Conservation (phyloP, 37 sponge, comb jelly and placozoan species). For the Diacarnus erythraeanus region DNA sequence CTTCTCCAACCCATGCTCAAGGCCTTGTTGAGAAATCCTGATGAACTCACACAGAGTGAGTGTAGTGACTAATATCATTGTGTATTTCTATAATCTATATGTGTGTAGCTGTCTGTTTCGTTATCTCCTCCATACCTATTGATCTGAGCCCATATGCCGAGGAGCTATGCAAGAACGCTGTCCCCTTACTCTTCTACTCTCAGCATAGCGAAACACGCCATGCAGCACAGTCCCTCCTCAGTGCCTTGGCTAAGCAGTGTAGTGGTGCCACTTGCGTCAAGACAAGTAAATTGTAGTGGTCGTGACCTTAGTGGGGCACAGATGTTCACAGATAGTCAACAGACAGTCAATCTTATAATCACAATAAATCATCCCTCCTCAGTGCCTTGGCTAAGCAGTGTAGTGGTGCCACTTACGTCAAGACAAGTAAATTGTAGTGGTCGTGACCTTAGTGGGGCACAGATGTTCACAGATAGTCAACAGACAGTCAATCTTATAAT, state of each 20-base stretch:
- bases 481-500: too few relatives aligned
- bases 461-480: too few relatives aligned
- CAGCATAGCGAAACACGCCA: conserved; percentile 10
- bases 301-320: too few relatives aligned
- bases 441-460: too few relatives aligned
- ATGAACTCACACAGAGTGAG: conserved; percentile 61
- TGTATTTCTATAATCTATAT: not conserved
- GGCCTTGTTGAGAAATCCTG: conserved; percentile 68
- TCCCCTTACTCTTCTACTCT: conserved; percentile 38
- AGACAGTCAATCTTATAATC: too few relatives aligned
- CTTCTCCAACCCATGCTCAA: conserved; percentile 46
- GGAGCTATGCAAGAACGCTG: conserved; percentile 40
- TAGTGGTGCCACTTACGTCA: conserved; percentile 28
- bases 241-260: conserved; percentile 50
- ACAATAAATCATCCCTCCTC: too few relatives aligned
- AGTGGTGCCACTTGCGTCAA: conserved; percentile 27
- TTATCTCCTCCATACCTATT: conserved; percentile 44
- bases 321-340: too few relatives aligned
- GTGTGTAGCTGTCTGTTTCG: conserved; percentile 47
- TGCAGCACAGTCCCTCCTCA: conserved; percentile 17
- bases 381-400: conserved; percentile 48
- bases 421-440: too few relatives aligned
- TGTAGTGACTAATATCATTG: not conserved
- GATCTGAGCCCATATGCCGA: conserved; percentile 61
- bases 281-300: too few relatives aligned